Evolutionary conservation across 2,888 invertebrate genomes (phyloP), one percentile per base, ranked within the genome.

Genomic region (Desoria tigrina): DNA sequence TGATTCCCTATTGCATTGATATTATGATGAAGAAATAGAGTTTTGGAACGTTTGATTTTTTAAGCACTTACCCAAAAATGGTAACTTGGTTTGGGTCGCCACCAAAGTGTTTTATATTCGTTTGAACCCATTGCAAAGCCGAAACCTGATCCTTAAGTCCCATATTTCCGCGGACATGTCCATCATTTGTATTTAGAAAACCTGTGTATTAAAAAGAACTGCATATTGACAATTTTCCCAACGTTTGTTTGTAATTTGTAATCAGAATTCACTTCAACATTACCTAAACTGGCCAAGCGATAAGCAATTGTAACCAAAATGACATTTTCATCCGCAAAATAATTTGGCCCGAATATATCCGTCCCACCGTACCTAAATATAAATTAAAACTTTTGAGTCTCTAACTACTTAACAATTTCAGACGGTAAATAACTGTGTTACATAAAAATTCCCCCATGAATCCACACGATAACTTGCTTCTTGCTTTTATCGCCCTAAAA

Each of bases 241-340:
- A 16, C 39, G 16, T 39, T 39, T 11, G 9, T 39, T 39, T 16
- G 39, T 11, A 39, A 9, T 11, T 39, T 39, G 39, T 9, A 11
- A 39, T 39, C 16, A 39, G 39, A 11, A 39, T 9, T 16, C 16
- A 39, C 21, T 4, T 45, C 21, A 45, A 45, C 16, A 16, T 45
- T 60, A 54, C 61, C 61, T 16, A 65, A 55, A 26, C 60, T 51
- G 9, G 42, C 55, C 18, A 37, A 54, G 42, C 69, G 54, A 59
- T 72, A 72, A 55, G 67, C 66, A 6, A 56, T 26, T 2, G 72
- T 65, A 2, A 72, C 69, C 21, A 72, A 26, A 23, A 72, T 51
- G 0, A 72, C 59, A 45, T 65, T 59, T 53, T 67, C 56, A 24
- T 72, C 69, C 16, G 65, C 32, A 6, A 72, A 61, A 56, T 69